phyloP scores from a whole-genome alignment of 2,797 vertebrate species.

The Anas acuta region DNA sequence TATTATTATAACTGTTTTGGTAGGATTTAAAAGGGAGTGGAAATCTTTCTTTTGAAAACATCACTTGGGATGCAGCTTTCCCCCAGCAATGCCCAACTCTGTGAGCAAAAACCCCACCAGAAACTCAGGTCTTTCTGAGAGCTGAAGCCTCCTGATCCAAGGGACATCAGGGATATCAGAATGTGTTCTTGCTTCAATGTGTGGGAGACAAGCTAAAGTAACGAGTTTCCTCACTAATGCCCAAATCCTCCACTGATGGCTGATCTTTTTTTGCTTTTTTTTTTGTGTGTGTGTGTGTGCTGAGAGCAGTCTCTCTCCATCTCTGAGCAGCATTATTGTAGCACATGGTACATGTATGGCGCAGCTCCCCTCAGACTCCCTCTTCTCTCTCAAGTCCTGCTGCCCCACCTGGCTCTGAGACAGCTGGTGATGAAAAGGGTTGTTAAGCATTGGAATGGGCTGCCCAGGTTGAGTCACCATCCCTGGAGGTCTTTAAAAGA shows the following conservation, averaged over 20 bases:
- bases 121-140: not conserved
- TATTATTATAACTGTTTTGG: no score
- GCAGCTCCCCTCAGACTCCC: not conserved
- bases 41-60: not conserved
- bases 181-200: fast-evolving
- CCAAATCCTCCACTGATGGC: fast-evolving
- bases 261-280: not conserved
- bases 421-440: fast-evolving
- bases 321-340: fast-evolving
- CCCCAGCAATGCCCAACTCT: not conserved
- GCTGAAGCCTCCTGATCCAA: not conserved
- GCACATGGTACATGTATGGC: fast-evolving
- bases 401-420: not conserved
- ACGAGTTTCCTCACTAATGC: not conserved
- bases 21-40: not conserved
- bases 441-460: no score
- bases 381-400: not conserved
- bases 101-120: not conserved
- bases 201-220: not conserved
- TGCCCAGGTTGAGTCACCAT: no score
- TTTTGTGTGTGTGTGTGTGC: no score
- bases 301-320: not conserved
- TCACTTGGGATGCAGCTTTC: not conserved
- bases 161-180: not conserved
- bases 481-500: no score